Conservation (phyloP, 2,888 invertebrate genomes). For the Rutpela maculata region DNA sequence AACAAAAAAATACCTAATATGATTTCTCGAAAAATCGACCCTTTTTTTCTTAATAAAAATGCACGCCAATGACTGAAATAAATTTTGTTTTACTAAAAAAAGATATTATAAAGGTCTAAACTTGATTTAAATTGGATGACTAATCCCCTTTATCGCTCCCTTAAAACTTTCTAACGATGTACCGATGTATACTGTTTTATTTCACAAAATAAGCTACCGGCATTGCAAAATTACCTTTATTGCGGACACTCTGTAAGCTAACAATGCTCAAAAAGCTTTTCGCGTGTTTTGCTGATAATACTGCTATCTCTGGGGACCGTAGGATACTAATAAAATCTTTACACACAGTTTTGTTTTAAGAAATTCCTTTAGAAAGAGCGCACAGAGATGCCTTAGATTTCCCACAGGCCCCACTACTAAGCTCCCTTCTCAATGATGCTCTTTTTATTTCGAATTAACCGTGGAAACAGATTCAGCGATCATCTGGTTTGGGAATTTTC, state of each 20-base stretch:
- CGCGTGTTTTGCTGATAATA: conserved; percentile 22
- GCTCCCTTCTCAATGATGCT: conserved; percentile 19
- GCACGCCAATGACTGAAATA: too few species aligned
- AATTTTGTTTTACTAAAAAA: too few species aligned
- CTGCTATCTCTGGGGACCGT: background rate
- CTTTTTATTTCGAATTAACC: conserved; percentile 14
- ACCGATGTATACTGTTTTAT: too few species aligned
- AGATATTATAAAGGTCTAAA: too few species aligned
- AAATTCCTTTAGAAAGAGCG: conserved; percentile 20
- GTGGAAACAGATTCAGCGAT: conserved; percentile 13
- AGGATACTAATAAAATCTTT: conserved; percentile 30
- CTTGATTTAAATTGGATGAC: too few species aligned
- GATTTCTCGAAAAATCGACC: too few species aligned
- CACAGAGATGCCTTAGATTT: conserved; percentile 26
- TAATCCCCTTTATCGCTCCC: too few species aligned
- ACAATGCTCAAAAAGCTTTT: conserved; percentile 5
- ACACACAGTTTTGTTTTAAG: conserved; percentile 25
- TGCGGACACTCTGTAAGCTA: background rate
- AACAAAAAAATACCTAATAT: too few species aligned
- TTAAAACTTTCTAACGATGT: too few species aligned
- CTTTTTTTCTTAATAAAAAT: too few species aligned
- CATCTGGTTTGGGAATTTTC: conserved; percentile 32
- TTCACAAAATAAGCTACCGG: background rate
- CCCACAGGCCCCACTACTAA: conserved; percentile 27
- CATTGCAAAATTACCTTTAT: background rate